Evolutionary conservation across 2,888 invertebrate species (phyloP).

Genomic region (Athetis lepigone): DNA sequence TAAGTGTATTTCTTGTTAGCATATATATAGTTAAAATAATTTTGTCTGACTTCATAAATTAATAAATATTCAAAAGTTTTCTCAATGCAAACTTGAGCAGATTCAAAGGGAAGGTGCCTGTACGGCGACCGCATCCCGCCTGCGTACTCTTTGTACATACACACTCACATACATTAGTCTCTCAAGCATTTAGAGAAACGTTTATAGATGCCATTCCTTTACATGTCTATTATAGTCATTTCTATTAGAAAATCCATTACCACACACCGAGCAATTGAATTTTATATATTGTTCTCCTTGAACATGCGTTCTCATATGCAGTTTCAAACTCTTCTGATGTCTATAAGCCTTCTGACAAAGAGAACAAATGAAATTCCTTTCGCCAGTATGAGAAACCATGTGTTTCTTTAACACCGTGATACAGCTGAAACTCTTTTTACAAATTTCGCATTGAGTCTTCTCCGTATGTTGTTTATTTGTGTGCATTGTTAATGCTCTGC

Average conservation of each 20-base stretch:
- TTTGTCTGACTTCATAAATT: too few species aligned
- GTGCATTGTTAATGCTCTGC: constrained; percentile 79
- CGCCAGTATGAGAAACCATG: constrained; percentile 78
- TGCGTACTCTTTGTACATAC: too few species aligned
- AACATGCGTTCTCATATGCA: constrained; percentile 80
- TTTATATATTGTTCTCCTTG: constrained; percentile 66
- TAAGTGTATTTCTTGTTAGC: too few species aligned
- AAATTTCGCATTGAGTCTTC: constrained; percentile 85
- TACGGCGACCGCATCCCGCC: too few species aligned
- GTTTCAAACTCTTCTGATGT: constrained; percentile 82
- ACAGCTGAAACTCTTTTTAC: constrained; percentile 87
- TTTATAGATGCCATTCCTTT: constrained; percentile 78
- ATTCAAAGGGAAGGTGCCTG: too few species aligned
- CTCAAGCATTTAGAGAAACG: too few species aligned
- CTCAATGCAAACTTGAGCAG: too few species aligned
- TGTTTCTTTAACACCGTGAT: constrained; percentile 78
- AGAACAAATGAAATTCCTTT: constrained; percentile 78
- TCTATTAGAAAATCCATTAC: constrained; percentile 68
- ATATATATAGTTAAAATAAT: too few species aligned
- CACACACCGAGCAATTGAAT: constrained; percentile 75
- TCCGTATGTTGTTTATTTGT: constrained; percentile 79
- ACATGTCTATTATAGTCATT: constrained; percentile 76
- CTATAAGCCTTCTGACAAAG: constrained; percentile 88
- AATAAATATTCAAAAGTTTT: too few species aligned
- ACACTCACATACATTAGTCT: too few species aligned